A percentile compares a stretch with the other conserved stretches of the same genome.
Conservation (phyloP, 2,888 invertebrate genomes). For the Heteropelma amictum region DNA sequence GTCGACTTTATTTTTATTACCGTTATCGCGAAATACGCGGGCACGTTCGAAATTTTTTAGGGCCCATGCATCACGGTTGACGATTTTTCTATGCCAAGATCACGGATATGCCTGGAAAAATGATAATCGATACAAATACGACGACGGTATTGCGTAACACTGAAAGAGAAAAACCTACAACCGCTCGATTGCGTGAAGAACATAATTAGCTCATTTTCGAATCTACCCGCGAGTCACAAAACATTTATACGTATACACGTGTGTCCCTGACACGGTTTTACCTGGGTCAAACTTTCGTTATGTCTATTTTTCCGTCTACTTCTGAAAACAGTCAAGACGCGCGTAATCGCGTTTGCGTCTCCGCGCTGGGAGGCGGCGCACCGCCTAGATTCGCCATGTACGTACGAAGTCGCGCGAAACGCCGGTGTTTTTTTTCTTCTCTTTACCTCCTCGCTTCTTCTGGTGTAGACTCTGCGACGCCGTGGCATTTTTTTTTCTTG, state of each 20-base stretch:
- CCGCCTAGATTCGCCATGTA: background rate
- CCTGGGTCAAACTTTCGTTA: constrained; percentile 74
- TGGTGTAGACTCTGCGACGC: background rate
- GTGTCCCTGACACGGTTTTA: constrained; percentile 75
- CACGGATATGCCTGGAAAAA: too few species aligned
- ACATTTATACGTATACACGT: constrained; percentile 15
- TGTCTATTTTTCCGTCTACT: constrained; percentile 20
- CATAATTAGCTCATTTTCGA: background rate
- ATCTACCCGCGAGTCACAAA: too few species aligned
- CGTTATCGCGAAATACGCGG: too few species aligned
- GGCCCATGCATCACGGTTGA: too few species aligned
- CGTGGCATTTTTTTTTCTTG: too few species aligned
- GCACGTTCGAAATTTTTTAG: too few species aligned
- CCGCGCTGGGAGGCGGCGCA: background rate
- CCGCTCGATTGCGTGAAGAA: background rate
- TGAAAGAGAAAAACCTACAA: background rate
- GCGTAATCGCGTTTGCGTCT: background rate
- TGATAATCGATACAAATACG: too few species aligned
- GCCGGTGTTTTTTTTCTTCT: background rate
- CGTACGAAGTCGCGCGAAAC: too few species aligned
- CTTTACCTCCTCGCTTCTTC: background rate
- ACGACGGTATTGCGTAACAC: too few species aligned
- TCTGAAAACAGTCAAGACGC: background rate
- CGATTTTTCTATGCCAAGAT: too few species aligned
- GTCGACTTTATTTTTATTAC: too few species aligned